Base-by-base conservation (phyloP, 1,140 invertebrate species). In the Zophobas morio region DNA sequence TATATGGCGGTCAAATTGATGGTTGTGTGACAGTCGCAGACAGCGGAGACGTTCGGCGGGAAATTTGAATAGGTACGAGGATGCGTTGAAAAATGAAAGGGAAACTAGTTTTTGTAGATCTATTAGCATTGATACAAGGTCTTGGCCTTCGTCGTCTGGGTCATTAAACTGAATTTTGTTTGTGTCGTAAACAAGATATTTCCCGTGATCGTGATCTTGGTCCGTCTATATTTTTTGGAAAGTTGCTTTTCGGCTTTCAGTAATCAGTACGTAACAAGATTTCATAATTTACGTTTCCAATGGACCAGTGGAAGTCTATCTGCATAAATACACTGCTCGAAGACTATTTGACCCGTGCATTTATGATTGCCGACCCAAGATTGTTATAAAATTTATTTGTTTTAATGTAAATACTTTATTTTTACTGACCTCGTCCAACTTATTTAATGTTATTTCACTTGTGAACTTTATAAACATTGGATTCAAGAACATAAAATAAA, bases 1-100 rank as follows among this genome's bases (percentile, higher is more conserved):
- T 78, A 77, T 80, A 82, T 82, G 82, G 82, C 82, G 82, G 80
- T 82, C 82, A 81, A 82, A 80, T 70, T 76, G 57, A 66, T 79
- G 53, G 70, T 73, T 70, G 37, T 34, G 42, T 56, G 37, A 66
- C 42, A 53, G 37, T 8, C 70, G 60, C 54, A 71, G 40, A 36
- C 32, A 1, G 32, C 51, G 2, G 37, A 1, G 8, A 39, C 40
- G 6, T 49, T 56, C n/a, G 42, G 42, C 47, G 70, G 4, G 33
- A 77, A 63, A 71, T 73, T 71, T 40, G 37, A 42, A 49, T 20
- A 20, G 20, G 20, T 20, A 20, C 20, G 20, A 20, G 20, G 20
- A 20, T 3, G 2, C 5, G 20, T 57, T 72, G 32, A 34, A 72
- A 72, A 33, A 56, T 4, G 3, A 56, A 56, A 1, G 60, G 36